Conservation (phyloP, 2,888 invertebrate species). For the Pasiphila rectangulata region DNA sequence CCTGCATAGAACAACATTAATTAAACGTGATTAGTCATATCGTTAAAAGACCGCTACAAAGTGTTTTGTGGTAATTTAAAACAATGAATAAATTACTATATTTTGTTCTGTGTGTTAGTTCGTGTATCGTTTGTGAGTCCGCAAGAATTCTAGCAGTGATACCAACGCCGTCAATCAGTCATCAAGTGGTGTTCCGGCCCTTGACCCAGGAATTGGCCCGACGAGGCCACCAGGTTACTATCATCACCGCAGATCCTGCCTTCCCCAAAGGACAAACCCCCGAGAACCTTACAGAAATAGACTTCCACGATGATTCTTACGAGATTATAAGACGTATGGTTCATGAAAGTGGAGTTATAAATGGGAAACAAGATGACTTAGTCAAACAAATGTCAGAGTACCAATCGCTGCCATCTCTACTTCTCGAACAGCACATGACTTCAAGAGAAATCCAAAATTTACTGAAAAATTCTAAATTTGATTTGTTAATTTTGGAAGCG, state of each 20-base stretch:
- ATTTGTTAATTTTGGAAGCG: constrained; percentile 35
- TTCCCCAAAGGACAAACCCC: constrained; percentile 44
- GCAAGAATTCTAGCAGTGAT: constrained; percentile 44
- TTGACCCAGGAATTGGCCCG: constrained; percentile 58
- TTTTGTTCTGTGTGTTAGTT: neutral
- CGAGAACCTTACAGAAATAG: constrained; percentile 58
- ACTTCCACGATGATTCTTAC: constrained; percentile 45
- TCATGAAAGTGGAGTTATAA: constrained; percentile 9
- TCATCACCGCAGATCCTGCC: constrained; percentile 62
- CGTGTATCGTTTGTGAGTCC: constrained; percentile 19
- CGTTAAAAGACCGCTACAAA: neutral
- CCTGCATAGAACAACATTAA: too few species aligned
- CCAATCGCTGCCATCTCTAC: neutral
- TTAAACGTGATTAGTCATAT: too few species aligned
- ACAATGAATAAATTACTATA: neutral
- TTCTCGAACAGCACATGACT: constrained; percentile 6
- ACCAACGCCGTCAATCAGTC: constrained; percentile 65
- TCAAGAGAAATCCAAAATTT: constrained; percentile 19
- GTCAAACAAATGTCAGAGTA: constrained; percentile 10
- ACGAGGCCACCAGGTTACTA: constrained; percentile 67
- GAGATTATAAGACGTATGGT: constrained; percentile 31
- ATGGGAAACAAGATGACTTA: constrained; percentile 11
- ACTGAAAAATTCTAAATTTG: constrained; percentile 25
- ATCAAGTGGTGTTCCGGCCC: constrained; percentile 64
- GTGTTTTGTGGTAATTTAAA: neutral